phyloP scores from a whole-genome alignment of 2,797 vertebrate genomes.

The Spinus pinus region DNA sequence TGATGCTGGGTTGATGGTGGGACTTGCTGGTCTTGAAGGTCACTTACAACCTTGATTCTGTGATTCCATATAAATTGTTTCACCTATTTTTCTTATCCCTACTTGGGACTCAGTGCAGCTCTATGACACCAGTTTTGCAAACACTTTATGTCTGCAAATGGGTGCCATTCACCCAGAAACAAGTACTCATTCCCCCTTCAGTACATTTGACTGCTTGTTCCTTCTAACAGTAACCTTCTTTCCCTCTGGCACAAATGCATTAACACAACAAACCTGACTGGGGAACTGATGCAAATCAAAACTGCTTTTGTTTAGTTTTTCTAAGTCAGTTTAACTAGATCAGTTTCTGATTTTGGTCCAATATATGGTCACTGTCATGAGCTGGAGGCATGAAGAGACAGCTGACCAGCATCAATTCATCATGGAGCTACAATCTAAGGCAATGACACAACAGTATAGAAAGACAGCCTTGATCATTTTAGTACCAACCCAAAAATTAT shows the following conservation, averaged over 20 bases:
- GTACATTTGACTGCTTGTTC: neutral
- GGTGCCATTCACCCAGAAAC: neutral
- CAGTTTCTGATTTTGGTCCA: neutral
- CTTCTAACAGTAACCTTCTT: neutral
- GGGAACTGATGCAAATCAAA: neutral
- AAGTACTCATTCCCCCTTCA: neutral
- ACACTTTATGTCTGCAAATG: neutral
- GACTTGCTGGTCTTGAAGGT: neutral
- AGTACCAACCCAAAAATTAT: neutral
- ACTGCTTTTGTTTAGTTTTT: neutral
- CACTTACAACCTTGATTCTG: neutral
- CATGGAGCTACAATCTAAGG: neutral
- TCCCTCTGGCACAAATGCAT: fast-evolving
- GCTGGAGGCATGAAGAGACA: neutral
- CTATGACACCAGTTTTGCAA: neutral
- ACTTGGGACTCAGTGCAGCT: neutral
- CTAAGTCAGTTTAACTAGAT: neutral
- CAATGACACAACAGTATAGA: neutral
- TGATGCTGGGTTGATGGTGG: fast-evolving
- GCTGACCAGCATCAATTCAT: neutral
- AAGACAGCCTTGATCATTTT: neutral
- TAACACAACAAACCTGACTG: neutral
- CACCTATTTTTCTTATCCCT: neutral
- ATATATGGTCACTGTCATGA: neutral
- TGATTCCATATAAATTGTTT: neutral